phyloP scores from a whole-genome alignment of 1,140 invertebrate genomes.

The Pectinophora gossypiella region DNA sequence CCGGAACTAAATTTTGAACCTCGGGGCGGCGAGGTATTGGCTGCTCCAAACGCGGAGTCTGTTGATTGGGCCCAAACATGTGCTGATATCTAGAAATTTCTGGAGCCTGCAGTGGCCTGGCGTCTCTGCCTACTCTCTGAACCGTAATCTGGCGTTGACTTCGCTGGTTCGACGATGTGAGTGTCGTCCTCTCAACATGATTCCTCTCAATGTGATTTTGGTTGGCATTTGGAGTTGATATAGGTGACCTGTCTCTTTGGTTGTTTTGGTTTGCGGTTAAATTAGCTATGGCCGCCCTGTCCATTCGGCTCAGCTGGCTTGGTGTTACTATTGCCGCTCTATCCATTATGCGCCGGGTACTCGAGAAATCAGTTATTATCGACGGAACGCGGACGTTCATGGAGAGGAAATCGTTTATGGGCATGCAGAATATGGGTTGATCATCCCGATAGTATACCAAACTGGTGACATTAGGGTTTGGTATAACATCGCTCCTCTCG shows the following conservation, averaged over 20 bases:
- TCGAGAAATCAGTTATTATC: too few relatives aligned
- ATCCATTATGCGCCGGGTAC: too few relatives aligned
- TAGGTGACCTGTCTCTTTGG: constrained; percentile 24
- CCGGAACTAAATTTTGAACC: constrained; percentile 36
- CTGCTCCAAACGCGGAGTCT: constrained; percentile 1
- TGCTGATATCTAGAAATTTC: constrained; percentile 65
- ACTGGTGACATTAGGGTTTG: too few relatives aligned
- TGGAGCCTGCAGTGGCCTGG: constrained; percentile 46
- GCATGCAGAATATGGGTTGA: constrained; percentile 63
- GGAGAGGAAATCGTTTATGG: constrained; percentile 58
- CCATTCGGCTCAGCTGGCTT: too few relatives aligned
- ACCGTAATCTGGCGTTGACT: constrained; percentile 57
- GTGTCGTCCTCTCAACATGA: too few relatives aligned
- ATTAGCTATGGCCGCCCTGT: too few relatives aligned
- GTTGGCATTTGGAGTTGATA: too few relatives aligned
- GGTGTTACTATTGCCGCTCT: too few relatives aligned
- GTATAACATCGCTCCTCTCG: constrained; percentile 26
- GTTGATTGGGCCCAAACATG: constrained; percentile 46
- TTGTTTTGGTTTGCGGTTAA: constrained; percentile 20
- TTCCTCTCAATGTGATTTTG: too few relatives aligned
- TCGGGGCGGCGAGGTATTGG: constrained; percentile 23
- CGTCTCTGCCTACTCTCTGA: constrained; percentile 66
- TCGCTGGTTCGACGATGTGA: constrained; percentile 25
- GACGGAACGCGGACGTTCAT: constrained; percentile 46
- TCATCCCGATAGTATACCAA: constrained; percentile 71